Base-by-base conservation (phyloP, 2,888 invertebrate species). In the Ormyrus pomaceus region DNA sequence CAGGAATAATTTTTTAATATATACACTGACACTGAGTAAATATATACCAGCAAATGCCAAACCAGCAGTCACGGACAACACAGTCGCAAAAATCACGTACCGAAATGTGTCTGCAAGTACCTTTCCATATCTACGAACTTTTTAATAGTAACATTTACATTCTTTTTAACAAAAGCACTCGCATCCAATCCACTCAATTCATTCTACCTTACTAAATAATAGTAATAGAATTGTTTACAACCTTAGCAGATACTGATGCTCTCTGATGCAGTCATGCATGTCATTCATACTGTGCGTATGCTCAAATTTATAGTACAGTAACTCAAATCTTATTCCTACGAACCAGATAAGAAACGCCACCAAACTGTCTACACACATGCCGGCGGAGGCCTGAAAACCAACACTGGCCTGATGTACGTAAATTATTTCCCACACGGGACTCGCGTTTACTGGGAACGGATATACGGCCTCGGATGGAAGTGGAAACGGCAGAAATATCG, bases 321-420 rank as follows among this genome's bases (percentile, higher is more conserved):
- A 77, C 80, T 85, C 79, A 11, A 85, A 79, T 83, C 83, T 84
- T 8, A 83, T 81, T 9, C 83, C 83, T 5, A 77, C 65, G 69
- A 83, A 86, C 86, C 85, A 86, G 46, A 86, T 55, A 0, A 85
- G 56, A 5, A 84, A 58, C 6, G 83, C 84, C 0, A 82, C 70
- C 13, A 83, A 82, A 77, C 82, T 83, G 73, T 86, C 86, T 1
- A 83, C 65, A 13, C 83, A 83, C 58, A 84, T 80, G 7, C 82
- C 82, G 8, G 83, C 77, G 5, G 83, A 77, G 46, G 81, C 83
- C 50, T 85, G 85, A 48, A 84, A 34, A 5, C 84, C 83, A 8
- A 51, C 77, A 3, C 83, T 56, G 9, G 83, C 82, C 68, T 86
- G 86, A 79, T 85, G 85, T 2, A 86, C 1, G 68, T 84, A 86